phyloP scores from a whole-genome alignment of 2,888 invertebrate genomes.

The Cataglyphis rosenhaueri region DNA sequence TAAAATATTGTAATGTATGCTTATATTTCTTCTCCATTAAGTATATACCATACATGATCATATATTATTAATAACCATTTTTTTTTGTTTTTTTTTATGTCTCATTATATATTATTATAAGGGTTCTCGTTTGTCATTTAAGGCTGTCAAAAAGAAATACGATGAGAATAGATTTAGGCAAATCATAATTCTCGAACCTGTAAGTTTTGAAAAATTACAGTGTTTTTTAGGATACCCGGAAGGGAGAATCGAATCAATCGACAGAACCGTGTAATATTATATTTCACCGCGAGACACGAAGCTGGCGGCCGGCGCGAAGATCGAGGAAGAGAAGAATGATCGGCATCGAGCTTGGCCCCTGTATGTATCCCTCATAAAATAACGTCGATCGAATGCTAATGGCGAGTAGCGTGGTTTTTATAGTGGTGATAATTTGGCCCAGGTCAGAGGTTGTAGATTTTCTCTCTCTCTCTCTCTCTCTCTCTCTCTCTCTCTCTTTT shows the following conservation, averaged over 20 bases:
- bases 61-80: background rate
- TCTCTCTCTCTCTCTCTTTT: background rate
- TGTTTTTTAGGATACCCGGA: background rate
- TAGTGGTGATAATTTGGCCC: slow-evolving; percentile 70
- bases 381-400: slow-evolving; percentile 72
- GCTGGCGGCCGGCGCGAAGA: slow-evolving; percentile 39
- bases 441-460: slow-evolving; percentile 62
- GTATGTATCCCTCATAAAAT: slow-evolving; percentile 65
- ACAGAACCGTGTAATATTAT: slow-evolving; percentile 35
- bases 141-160: background rate
- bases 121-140: background rate
- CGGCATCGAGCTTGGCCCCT: slow-evolving; percentile 54
- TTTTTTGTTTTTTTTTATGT: background rate
- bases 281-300: slow-evolving; percentile 44
- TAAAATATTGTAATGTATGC: background rate
- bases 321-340: slow-evolving; percentile 56
- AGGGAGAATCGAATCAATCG: slow-evolving; percentile 33
- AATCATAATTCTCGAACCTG: background rate
- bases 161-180: slow-evolving; percentile 3
- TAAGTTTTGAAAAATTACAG: background rate
- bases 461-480: slow-evolving; percentile 4
- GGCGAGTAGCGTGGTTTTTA: slow-evolving; percentile 71
- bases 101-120: background rate
- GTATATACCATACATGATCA: background rate
- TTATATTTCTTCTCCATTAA: background rate